phyloP scores from a whole-genome alignment of 1,140 invertebrate species.

The Aethina tumida region DNA sequence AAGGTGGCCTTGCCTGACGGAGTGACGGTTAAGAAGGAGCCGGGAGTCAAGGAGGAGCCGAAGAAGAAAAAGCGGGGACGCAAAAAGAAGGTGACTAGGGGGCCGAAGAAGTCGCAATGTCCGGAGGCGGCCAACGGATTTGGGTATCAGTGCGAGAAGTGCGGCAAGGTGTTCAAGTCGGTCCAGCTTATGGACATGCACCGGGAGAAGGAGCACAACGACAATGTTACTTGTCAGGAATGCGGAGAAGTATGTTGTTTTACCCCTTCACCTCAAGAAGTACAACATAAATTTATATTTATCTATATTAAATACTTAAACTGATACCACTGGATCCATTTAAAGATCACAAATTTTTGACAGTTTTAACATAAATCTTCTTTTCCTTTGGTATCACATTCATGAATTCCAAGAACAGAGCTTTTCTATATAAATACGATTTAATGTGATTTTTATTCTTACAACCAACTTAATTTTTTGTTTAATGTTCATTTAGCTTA shows the following conservation, averaged over 20 bases:
- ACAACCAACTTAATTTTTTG: no score
- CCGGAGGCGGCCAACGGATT: slow-evolving; percentile 22
- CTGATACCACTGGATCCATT: background rate
- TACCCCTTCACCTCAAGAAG: no score
- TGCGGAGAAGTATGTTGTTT: slow-evolving; percentile 37
- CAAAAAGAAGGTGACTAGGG: slow-evolving; percentile 24
- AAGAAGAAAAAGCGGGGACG: slow-evolving; percentile 29
- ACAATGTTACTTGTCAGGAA: slow-evolving; percentile 40
- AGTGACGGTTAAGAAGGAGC: slow-evolving; percentile 7
- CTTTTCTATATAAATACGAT: no score
- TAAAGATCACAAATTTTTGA: background rate
- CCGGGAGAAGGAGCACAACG: slow-evolving; percentile 33
- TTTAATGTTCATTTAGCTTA: no score
- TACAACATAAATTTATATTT: slow-evolving; percentile 20
- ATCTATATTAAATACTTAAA: background rate
- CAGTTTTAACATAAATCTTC: background rate
- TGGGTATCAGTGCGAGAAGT: slow-evolving; percentile 34
- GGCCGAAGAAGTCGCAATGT: slow-evolving; percentile 12
- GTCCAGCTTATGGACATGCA: slow-evolving; percentile 30
- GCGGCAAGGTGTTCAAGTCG: slow-evolving; percentile 27
- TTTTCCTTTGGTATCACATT: background rate
- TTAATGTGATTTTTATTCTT: no score
- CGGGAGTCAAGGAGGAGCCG: slow-evolving; percentile 2
- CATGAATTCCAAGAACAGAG: background rate
- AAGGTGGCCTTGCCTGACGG: no score